A percentile compares a stretch with the other conserved stretches of the same genome.
phyloP scores from a whole-genome alignment of 2,113 vertebrate species.

The Tachuris rubrigastra region DNA sequence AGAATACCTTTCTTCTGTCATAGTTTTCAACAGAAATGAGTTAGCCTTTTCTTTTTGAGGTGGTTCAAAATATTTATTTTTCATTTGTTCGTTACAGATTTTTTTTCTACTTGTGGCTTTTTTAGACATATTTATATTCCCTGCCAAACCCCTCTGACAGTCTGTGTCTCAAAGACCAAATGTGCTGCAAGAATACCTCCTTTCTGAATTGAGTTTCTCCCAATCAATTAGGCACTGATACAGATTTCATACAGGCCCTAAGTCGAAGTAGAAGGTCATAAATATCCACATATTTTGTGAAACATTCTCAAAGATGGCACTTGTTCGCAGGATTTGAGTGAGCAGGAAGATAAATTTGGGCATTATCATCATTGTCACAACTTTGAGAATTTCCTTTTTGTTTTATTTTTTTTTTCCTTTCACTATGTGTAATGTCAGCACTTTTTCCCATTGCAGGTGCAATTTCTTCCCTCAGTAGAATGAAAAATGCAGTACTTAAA shows the following conservation, averaged over 20 bases:
- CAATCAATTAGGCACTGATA: not conserved
- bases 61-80: not conserved
- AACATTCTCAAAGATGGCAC: not conserved
- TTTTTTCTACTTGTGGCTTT: not conserved
- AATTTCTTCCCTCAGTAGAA: not conserved
- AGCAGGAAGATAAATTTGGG: fast-evolving
- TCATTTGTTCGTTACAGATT: not conserved
- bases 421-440: not conserved
- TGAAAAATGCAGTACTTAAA: not conserved
- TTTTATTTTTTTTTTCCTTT: not conserved
- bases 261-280: not conserved
- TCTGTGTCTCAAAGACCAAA: not conserved
- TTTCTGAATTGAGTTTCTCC: not conserved
- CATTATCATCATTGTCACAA: not conserved
- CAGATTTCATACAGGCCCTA: fast-evolving
- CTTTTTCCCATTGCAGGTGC: not conserved
- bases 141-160: not conserved
- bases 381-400: not conserved
- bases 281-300: not conserved
- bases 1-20: not conserved
- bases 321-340: fast-evolving
- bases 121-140: not conserved
- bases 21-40: not conserved
- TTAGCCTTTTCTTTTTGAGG: not conserved
- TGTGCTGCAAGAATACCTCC: not conserved